phyloP scores from a whole-genome alignment of 92 coral and sea anemone species.

The Phenganax stokvisi region DNA sequence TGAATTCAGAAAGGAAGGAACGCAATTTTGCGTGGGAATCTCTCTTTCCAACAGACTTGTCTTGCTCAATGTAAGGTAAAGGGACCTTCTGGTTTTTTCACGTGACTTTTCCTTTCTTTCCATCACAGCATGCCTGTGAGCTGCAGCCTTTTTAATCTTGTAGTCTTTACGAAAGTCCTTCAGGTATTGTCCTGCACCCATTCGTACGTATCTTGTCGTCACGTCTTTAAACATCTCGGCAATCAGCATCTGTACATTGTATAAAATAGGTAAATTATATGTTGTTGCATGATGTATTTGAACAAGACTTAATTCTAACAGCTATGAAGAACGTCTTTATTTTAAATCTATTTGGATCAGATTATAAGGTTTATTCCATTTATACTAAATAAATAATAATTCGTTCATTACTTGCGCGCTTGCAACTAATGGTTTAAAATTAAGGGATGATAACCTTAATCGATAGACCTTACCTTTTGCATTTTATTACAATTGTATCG shows the following conservation, averaged over 20 bases:
- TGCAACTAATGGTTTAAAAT: no score
- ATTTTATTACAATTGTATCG: no score
- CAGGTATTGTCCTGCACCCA: conserved; percentile 39
- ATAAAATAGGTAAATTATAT: no score
- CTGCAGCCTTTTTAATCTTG: conserved; percentile 43
- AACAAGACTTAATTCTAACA: no score
- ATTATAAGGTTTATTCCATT: no score
- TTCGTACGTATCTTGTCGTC: conserved; percentile 18
- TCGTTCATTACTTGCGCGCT: no score
- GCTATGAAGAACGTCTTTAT: no score
- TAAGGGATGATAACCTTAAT: no score
- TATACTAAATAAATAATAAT: no score
- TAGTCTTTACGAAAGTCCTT: conserved; percentile 27
- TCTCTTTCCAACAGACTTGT: neutral
- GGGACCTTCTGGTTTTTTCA: neutral
- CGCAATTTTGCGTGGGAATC: conserved; percentile 39
- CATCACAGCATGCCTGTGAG: conserved; percentile 47
- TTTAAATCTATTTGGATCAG: no score
- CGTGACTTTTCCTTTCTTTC: conserved; percentile 26
- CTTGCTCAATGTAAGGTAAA: neutral
- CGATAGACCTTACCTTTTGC: no score
- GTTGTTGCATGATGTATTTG: no score
- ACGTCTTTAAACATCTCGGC: conserved; percentile 25
- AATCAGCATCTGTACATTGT: conserved; percentile 7
- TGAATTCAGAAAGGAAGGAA: conserved; percentile 32